Base-by-base conservation (phyloP, 2,888 invertebrate species). In the Agriopis aurantiaria region DNA sequence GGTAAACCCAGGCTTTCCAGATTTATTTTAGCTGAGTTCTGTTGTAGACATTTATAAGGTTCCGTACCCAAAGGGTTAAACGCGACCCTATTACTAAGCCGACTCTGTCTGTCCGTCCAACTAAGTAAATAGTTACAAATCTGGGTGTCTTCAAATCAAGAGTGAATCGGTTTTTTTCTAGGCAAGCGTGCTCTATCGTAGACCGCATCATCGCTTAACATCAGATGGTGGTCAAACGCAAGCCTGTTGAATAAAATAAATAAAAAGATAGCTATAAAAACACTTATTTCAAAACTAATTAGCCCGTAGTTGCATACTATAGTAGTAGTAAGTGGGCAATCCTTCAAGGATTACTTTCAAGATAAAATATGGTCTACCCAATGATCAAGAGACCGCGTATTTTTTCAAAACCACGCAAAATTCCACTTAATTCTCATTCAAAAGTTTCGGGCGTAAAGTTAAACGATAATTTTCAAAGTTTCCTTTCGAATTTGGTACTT, bases 401-500 rank as follows among this genome's bases (percentile, higher is more conserved):
- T 87, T 68, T 68, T 85, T 82, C 76, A 79, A 79, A 84, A 81
- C 75, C 75, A 58, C 65, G 61, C 74, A 73, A 78, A 73, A 67
- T 71, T 76, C 77, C 72, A 81, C 80, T 84, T 84, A 84, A 87
- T 87, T 85, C 80, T 74, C 78, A 82, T 79, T 73, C 65, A 76
- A 70, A 88, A 85, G 75, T 86, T 85, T 78, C 69, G 72, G 73
- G 67, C 72, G 74, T 68, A 73, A 86, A 87, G 81, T 87, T 83
- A n/a, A 68, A 75, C 82, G 77, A 87, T 87, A 88, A 88, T 87
- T 88, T 82, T 78, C 66, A 81, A 86, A 85, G 79, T 88, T 85
- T 71, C 63, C 68, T 78, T 68, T 75, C 73, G 78, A 69, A 82
- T 81, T 80, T 75, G 75, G 75, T 78, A 77, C 77, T 81, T 83